Percentiles rank a stretch among this genome's conserved stretches.
Conservation (phyloP, 2,888 invertebrate species). For the Nipponacmea schrenckii region DNA sequence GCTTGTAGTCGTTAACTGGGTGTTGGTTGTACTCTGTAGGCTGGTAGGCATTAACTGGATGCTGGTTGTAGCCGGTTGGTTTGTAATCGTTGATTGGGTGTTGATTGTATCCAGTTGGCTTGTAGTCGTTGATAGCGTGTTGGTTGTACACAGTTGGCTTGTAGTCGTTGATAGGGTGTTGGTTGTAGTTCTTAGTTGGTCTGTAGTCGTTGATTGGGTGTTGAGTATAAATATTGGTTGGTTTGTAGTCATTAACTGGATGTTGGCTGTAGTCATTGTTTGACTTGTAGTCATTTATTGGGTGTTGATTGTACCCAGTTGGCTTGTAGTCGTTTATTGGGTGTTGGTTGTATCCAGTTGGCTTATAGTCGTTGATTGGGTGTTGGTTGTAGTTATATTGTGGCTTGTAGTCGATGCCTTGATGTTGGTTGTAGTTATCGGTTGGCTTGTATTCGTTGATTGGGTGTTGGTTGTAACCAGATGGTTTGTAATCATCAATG, state of each 20-base stretch:
- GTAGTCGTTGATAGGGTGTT: not conserved
- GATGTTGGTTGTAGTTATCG: not conserved
- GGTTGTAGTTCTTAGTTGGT: not conserved
- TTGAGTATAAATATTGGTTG: not conserved
- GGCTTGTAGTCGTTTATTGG: not conserved
- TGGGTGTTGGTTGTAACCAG: not conserved
- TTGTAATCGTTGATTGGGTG: not conserved
- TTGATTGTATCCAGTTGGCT: not conserved
- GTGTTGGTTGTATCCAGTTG: not conserved
- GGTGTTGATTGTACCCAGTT: not conserved
- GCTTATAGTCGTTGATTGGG: constrained; percentile 2
- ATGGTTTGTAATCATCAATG: not conserved
- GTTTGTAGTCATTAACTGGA: not conserved
- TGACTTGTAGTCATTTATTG: not conserved
- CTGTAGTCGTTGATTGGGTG: not conserved
- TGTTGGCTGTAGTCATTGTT: not conserved
- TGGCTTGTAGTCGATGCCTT: not conserved
- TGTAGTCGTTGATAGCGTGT: not conserved
- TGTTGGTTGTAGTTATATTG: not conserved
- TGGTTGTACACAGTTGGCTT: not conserved
- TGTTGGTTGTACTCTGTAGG: not conserved
- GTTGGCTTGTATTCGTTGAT: not conserved
- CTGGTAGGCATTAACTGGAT: not conserved
- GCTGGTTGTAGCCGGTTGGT: not conserved
- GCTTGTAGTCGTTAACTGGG: not conserved